A percentile compares a stretch with the other conserved stretches of the same genome.
phyloP scores from a whole-genome alignment of 64 coral and sea anemone species.

The Stichodactyla helianthus region DNA sequence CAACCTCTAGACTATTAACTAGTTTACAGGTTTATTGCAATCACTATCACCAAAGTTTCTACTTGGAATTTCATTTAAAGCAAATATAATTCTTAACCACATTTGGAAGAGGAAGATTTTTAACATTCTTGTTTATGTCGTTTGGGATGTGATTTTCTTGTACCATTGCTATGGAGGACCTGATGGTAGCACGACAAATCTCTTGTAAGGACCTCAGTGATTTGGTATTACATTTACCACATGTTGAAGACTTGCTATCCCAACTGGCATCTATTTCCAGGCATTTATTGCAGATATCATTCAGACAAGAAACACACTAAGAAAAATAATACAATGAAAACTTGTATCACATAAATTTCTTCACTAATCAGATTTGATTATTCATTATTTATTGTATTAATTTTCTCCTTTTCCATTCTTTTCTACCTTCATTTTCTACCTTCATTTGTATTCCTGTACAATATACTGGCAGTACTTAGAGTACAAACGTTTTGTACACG shows the following conservation, averaged over 20 bases:
- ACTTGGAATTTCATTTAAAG: constrained; percentile 23
- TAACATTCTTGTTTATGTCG: constrained; percentile 49
- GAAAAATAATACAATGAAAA: background rate
- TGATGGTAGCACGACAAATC: constrained; percentile 47
- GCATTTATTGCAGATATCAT: constrained; percentile 39
- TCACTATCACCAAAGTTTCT: background rate
- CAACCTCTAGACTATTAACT: too few species aligned
- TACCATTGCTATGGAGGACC: constrained; percentile 17
- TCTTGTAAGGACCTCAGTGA: constrained; percentile 37
- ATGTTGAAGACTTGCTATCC: constrained; percentile 12
- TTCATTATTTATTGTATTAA: background rate
- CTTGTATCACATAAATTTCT: background rate
- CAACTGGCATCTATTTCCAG: constrained; percentile 21
- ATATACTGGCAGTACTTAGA: too few species aligned
- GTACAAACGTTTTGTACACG: too few species aligned
- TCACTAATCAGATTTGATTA: background rate
- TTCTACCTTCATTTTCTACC: background rate
- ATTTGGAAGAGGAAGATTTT: constrained; percentile 50
- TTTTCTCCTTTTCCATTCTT: background rate
- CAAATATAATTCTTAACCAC: constrained; percentile 57
- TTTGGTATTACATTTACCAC: constrained; percentile 48
- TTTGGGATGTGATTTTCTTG: constrained; percentile 26
- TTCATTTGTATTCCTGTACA: too few species aligned
- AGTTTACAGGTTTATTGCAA: too few species aligned
- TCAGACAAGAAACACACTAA: constrained; percentile 42